A percentile compares a stretch with the other conserved stretches of the same genome.
phyloP scores from a whole-genome alignment of 2,113 vertebrate species.

The Rhinoderma darwinii region DNA sequence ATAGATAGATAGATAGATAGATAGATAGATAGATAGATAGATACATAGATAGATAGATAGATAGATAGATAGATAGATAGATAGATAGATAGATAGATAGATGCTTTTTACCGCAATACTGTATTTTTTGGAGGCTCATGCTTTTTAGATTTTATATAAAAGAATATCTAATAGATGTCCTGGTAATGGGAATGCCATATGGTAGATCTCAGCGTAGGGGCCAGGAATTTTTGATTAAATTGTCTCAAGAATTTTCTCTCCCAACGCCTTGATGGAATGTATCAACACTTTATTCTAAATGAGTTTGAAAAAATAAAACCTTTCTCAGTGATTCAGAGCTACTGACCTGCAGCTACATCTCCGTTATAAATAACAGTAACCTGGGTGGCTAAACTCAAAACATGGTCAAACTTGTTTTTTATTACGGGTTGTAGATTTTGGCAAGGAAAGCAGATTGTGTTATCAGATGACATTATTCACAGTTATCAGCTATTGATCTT shows the following conservation, averaged over 20 bases:
- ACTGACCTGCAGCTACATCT: constrained; percentile 15
- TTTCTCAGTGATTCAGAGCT: neutral
- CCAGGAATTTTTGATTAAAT: constrained; percentile 27
- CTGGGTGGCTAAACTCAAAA: constrained; percentile 40
- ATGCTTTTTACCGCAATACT: neutral
- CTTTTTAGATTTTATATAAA: neutral
- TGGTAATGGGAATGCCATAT: constrained; percentile 1
- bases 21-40: neutral
- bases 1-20: constrained; percentile 4
- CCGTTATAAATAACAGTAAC: constrained; percentile 32
- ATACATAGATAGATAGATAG: neutral
- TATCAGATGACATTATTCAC: constrained; percentile 54
- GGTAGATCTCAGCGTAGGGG: neutral
- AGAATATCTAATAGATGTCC: neutral
- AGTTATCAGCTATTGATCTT: constrained; percentile 53
- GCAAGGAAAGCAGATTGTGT: constrained; percentile 27
- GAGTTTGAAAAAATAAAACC: neutral
- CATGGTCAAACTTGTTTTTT: constrained; percentile 46
- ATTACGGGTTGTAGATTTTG: constrained; percentile 43
- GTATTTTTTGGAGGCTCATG: neutral
- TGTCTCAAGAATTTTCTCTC: constrained; percentile 35
- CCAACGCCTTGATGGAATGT: constrained; percentile 39
- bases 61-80: neutral
- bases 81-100: neutral
- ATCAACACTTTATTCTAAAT: constrained; percentile 16